These are phyloP conservation scores for Drosophila guanche DNA, from an alignment of 1,140 invertebrate genomes.

Conservation along the genomic window DNA sequence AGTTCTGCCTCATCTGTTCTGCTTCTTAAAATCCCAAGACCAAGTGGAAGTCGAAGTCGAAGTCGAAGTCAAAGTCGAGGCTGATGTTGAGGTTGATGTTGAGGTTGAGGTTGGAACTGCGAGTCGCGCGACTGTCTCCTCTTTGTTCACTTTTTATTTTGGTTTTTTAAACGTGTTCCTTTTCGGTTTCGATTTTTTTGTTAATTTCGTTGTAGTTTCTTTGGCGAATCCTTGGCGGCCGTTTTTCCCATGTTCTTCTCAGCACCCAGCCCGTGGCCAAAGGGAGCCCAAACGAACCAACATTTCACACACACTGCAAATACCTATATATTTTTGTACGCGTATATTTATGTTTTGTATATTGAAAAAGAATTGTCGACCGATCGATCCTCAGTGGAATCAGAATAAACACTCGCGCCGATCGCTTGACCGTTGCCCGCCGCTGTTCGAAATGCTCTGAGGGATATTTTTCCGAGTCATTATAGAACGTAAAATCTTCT, in stretches of 20 bases:
- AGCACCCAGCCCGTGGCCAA: constrained; percentile 1
- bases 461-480: constrained; percentile 43
- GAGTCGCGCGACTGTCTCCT: constrained; percentile 42
- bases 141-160: constrained; percentile 49
- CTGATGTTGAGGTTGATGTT: too few species aligned
- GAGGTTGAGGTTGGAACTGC: neutral
- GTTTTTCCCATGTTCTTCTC: constrained; percentile 66
- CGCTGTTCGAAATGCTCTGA: constrained; percentile 65
- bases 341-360: too few species aligned
- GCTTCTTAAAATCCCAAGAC: too few species aligned
- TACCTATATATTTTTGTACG: neutral
- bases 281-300: constrained; percentile 28
- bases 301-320: constrained; percentile 3
- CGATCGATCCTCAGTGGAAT: constrained; percentile 12
- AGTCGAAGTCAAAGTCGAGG: constrained; percentile 1
- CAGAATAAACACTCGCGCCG: constrained; percentile 19
- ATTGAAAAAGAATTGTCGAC: constrained; percentile 23
- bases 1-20: too few species aligned
- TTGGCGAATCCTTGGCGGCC: constrained; percentile 66
- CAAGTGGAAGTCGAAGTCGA: too few species aligned
- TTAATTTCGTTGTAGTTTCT: constrained; percentile 37
- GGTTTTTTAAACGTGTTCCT: constrained; percentile 10
- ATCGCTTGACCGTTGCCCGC: constrained; percentile 53
- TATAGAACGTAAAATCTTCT: constrained; percentile 55
- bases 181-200: constrained; percentile 31